These are phyloP conservation scores for Toxostoma redivivum DNA, from an alignment of 2,113 vertebrate species.

Conservation along the genomic window DNA sequence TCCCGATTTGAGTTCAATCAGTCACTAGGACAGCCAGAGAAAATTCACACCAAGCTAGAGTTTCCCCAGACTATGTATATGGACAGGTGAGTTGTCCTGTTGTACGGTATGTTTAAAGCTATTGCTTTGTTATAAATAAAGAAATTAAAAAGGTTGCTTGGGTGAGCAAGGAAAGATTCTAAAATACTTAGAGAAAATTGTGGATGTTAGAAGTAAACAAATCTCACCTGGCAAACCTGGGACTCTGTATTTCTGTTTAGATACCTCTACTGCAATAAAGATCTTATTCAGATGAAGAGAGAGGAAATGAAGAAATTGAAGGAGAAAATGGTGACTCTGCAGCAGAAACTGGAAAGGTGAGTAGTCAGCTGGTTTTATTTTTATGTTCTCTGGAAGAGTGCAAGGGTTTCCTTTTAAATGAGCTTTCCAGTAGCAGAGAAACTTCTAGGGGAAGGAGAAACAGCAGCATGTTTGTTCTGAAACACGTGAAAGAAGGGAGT, in stretches of 20 bases:
- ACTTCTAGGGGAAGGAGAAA: not conserved
- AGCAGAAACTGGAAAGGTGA: conserved; percentile 90
- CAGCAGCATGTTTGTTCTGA: not conserved
- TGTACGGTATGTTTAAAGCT: not conserved
- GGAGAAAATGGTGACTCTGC: conserved; percentile 80
- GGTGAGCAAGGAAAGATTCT: not conserved
- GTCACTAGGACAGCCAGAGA: conserved; percentile 95
- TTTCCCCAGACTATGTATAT: conserved; percentile 93
- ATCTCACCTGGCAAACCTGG: not conserved
- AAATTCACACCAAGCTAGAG: conserved; percentile 96
- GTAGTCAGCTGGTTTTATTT: not conserved
- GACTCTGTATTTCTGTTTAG: conserved; percentile 58
- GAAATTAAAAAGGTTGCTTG: not conserved
- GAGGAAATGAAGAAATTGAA: conserved; percentile 82
- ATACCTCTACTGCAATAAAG: conserved; percentile 89
- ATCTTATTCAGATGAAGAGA: conserved; percentile 83
- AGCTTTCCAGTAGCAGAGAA: not conserved
- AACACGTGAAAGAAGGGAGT: not conserved
- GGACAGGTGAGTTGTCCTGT: conserved; percentile 85
- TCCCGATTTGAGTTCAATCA: conserved; percentile 98
- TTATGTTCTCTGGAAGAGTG: not conserved
- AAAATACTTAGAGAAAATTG: not conserved
- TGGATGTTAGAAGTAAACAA: not conserved
- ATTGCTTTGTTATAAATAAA: not conserved
- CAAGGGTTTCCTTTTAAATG: not conserved